Evolutionary conservation across 2,888 invertebrate species (phyloP).

Genomic region (Nomada flava): DNA sequence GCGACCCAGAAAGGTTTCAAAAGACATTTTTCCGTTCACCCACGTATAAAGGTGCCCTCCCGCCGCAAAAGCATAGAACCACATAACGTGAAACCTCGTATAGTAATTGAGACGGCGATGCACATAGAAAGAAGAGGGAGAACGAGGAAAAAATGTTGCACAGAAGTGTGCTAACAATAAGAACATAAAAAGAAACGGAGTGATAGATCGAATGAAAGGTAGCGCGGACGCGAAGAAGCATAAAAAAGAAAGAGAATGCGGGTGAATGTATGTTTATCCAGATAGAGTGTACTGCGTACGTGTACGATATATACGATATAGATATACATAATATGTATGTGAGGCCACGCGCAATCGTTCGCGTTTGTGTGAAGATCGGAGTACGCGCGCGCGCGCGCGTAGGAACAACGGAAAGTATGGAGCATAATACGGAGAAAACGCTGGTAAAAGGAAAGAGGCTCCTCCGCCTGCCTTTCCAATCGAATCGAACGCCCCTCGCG

Average conservation of each 20-base stretch:
- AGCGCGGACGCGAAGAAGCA: constrained; percentile 61
- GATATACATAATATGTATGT: background rate
- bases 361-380: constrained; percentile 10
- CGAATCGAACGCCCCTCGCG: constrained; percentile 78
- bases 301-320: background rate
- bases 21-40: constrained; percentile 83
- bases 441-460: constrained; percentile 79
- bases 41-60: constrained; percentile 76
- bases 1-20: constrained; percentile 82
- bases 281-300: constrained; percentile 34
- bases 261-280: constrained; percentile 41
- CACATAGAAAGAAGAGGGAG: constrained; percentile 56
- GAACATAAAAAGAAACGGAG: constrained; percentile 4
- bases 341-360: background rate
- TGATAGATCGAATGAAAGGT: constrained; percentile 55
- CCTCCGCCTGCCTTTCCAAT: constrained; percentile 81
- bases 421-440: constrained; percentile 79
- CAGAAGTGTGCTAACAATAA: constrained; percentile 20
- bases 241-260: constrained; percentile 64
- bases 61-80: constrained; percentile 68
- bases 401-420: constrained; percentile 76
- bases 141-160: constrained; percentile 52
- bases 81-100: constrained; percentile 77
- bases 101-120: constrained; percentile 77
- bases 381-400: constrained; percentile 56